Percentiles rank a stretch among this genome's conserved stretches.
These are phyloP conservation scores for Rhizomys pruinosus DNA, from an alignment of 2,113 vertebrate genomes.

Conservation along the genomic window DNA sequence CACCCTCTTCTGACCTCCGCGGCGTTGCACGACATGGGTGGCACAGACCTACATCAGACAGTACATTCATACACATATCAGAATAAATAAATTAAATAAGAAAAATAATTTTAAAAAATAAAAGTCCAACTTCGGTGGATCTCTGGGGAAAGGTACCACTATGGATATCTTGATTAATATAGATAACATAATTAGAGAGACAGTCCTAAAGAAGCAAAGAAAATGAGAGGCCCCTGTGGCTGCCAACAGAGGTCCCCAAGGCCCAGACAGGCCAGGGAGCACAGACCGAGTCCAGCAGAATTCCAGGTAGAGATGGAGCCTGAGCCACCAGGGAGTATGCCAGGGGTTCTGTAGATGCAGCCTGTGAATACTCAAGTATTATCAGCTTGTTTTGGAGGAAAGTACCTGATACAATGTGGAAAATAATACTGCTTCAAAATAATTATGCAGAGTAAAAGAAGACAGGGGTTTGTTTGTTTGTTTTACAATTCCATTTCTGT, in stretches of 20 bases:
- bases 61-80: too few relatives aligned
- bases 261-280: neutral
- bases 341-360: too few relatives aligned
- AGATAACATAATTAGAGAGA: neutral
- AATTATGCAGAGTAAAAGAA: neutral
- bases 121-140: neutral
- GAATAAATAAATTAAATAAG: too few relatives aligned
- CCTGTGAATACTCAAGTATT: neutral
- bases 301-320: neutral
- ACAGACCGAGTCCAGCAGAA: neutral
- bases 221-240: neutral
- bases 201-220: neutral
- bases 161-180: neutral
- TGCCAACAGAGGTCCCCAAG: neutral
- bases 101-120: too few relatives aligned
- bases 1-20: too few relatives aligned
- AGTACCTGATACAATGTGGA: neutral
- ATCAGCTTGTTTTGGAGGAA: neutral
- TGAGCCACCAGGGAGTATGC: neutral
- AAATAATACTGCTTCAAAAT: neutral
- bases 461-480: neutral
- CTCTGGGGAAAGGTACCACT: neutral
- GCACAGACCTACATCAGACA: too few relatives aligned
- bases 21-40: too few relatives aligned
- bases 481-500: neutral